Base-by-base conservation (phyloP, 1,140 invertebrate species). In the Solen grandis region DNA sequence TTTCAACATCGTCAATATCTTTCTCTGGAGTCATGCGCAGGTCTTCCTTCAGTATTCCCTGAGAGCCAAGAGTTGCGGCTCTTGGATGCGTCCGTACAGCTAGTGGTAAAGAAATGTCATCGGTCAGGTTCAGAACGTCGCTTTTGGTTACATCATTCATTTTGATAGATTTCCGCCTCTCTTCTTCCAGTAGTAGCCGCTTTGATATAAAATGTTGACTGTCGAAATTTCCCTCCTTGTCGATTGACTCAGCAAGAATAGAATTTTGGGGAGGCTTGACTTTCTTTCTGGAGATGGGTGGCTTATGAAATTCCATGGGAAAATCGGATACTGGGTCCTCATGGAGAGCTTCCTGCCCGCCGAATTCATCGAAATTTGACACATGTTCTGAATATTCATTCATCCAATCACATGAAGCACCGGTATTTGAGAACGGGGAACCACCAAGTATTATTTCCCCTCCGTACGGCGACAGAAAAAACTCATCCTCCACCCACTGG, bases 401-500 rank as follows among this genome's bases (percentile, higher is more conserved):
- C 8, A 88, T 82, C 78, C 84, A 87, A 59, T 89, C 86, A 62
- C 80, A 79, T 38, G 83, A 79, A n/a, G 85, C 85, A 0, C 81
- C 82, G 27, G 81, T 85, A 35, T 83, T 74, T 13, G 86, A 86
- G 57, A 87, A 84, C 29, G 86, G 84, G 22, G 83, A 84, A 52
- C 73, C 82, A 19, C 88, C 88, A 41, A 89, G 85, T 50, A 89
- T 87, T 4, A 89, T 81, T 74, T 88, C 87, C 27, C 88, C 89
- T 60, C 85, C 85, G 75, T 84, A 87, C 0, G 89, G 87, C 10
- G 87, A 86, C 52, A 89, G 50, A 69, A 86, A 89, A 74, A 89
- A 89, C 46, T 90, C 89, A 57, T 90, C 86, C 33, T 90, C 87
- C 35, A 85, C 84, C 89, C 89, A 90, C 33, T 89, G 88, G 63